Conservation (phyloP, 2,797 vertebrate species). For the Pseudochirops corinnae region DNA sequence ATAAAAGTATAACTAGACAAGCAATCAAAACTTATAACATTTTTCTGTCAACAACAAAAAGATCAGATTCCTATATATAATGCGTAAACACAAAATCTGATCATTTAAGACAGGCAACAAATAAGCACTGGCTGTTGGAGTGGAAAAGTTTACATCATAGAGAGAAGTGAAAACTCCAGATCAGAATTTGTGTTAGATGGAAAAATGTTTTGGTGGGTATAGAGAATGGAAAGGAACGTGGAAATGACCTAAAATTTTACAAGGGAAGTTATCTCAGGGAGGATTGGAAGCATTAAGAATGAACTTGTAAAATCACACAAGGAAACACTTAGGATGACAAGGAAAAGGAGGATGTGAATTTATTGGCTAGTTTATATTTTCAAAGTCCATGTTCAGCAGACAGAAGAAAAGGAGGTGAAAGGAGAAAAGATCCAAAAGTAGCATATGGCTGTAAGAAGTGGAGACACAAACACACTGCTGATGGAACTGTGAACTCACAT, state of each 20-base stretch:
- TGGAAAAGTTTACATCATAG: background rate
- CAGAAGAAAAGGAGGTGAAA: background rate
- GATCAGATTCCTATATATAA: background rate
- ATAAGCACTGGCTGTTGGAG: background rate
- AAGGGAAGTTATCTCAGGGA: background rate
- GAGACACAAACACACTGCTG: background rate
- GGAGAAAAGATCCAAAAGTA: background rate
- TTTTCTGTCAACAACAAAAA: background rate
- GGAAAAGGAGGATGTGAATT: background rate
- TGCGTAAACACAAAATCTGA: background rate
- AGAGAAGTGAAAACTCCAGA: background rate
- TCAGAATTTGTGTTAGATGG: background rate
- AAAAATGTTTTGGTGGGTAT: background rate
- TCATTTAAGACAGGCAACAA: background rate
- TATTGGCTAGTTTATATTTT: background rate
- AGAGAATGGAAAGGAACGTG: background rate
- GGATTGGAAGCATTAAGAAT: background rate
- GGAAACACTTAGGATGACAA: background rate
- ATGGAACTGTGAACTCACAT: background rate
- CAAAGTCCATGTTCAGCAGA: background rate
- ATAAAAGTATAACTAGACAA: conserved; percentile 32
- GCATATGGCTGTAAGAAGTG: background rate
- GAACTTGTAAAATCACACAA: background rate
- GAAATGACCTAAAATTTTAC: background rate
- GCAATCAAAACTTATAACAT: background rate